Conservation (phyloP, 2,113 vertebrate species). For the Zingel zingel region DNA sequence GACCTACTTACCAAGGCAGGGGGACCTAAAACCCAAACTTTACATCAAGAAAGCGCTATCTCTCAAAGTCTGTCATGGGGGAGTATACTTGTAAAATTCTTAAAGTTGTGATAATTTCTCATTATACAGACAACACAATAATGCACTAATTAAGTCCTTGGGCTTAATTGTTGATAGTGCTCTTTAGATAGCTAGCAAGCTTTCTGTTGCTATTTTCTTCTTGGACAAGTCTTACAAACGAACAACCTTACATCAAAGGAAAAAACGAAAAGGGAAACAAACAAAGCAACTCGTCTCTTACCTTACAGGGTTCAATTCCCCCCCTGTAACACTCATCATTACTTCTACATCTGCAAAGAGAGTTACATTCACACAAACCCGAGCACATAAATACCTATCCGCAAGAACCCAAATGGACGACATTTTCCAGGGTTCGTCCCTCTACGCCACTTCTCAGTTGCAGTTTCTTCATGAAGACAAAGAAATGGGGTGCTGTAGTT, state of each 20-base stretch:
- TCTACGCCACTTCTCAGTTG: constrained; percentile 97
- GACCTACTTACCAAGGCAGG: constrained; percentile 81
- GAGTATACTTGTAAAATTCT: constrained; percentile 31
- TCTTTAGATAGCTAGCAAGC: constrained; percentile 53
- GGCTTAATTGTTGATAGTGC: constrained; percentile 27
- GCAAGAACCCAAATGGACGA: constrained; percentile 99
- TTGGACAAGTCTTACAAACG: constrained; percentile 57
- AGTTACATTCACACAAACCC: constrained; percentile 99
- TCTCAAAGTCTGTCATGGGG: constrained; percentile 38
- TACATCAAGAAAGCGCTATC: constrained; percentile 50
- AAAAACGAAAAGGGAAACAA: constrained; percentile 52
- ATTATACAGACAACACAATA: constrained; percentile 30
- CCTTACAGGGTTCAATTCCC: constrained; percentile 91
- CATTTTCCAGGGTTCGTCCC: constrained; percentile 98
- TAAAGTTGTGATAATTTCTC: constrained; percentile 15
- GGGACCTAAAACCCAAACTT: constrained; percentile 70
- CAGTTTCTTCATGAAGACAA: constrained; percentile 96
- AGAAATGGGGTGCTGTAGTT: constrained; percentile 91
- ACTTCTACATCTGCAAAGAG: constrained; percentile 94
- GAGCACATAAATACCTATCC: constrained; percentile 99
- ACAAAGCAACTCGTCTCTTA: constrained; percentile 89
- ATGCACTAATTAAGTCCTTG: constrained; percentile 20
- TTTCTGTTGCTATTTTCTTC: constrained; percentile 48
- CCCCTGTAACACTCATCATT: constrained; percentile 86
- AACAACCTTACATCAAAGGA: constrained; percentile 59